These are phyloP conservation scores for Sprattus sprattus DNA, from an alignment of 2,113 vertebrate species.

Conservation along the genomic window DNA sequence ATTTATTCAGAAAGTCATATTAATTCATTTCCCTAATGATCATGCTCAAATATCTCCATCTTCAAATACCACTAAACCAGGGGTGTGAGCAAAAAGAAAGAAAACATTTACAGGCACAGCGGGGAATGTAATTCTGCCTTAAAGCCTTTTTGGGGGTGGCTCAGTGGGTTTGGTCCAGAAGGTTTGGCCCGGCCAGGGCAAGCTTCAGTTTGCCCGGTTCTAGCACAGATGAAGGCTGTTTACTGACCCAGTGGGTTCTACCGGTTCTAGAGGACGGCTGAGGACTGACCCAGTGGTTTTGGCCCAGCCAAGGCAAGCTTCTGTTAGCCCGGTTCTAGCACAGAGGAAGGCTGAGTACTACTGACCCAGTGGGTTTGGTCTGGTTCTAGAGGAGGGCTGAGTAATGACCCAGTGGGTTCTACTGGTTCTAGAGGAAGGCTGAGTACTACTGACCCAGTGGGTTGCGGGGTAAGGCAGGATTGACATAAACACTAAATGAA, in stretches of 20 bases:
- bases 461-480: background rate
- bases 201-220: background rate
- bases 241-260: background rate
- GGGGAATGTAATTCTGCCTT: background rate
- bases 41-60: background rate
- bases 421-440: too few relatives aligned
- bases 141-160: background rate
- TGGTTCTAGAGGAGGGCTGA: too few relatives aligned
- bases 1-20: background rate
- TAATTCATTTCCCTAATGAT: background rate
- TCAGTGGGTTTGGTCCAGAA: background rate
- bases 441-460: too few relatives aligned
- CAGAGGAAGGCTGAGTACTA: too few relatives aligned
- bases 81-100: background rate
- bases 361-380: too few relatives aligned
- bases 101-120: background rate
- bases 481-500: constrained; percentile 8
- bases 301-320: too few relatives aligned
- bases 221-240: background rate
- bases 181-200: background rate
- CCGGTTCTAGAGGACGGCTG: too few relatives aligned
- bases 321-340: too few relatives aligned
- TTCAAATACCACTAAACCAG: background rate
- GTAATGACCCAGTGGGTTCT: too few relatives aligned
- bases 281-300: too few relatives aligned